These are phyloP conservation scores for Phanerotoma sp. DNA, from an alignment of 2,888 invertebrate species.

Conservation along the genomic window DNA sequence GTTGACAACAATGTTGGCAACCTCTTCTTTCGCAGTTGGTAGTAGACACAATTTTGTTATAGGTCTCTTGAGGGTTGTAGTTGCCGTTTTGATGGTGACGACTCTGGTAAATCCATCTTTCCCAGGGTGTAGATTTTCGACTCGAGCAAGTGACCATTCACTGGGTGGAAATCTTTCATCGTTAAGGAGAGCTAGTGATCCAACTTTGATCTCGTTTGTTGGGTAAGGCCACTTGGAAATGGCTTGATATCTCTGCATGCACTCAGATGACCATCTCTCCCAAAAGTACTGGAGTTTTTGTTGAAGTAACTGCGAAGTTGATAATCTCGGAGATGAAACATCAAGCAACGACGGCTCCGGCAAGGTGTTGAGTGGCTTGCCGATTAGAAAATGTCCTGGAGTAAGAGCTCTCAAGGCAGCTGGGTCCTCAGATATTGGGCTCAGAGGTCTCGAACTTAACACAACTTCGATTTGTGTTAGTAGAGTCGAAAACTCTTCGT, in stretches of 20 bases:
- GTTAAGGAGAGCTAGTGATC: conserved; percentile 20
- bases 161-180: conserved; percentile 29
- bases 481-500: conserved; percentile 39
- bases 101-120: conserved; percentile 31
- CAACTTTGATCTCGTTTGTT: neutral
- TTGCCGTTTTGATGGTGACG: conserved; percentile 29
- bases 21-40: neutral
- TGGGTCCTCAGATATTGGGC: conserved; percentile 32
- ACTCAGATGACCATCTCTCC: conserved; percentile 13
- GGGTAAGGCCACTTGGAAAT: conserved; percentile 17
- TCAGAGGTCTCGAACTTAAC: conserved; percentile 39
- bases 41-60: conserved; percentile 25
- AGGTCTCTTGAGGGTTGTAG: conserved; percentile 23
- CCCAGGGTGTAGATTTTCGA: conserved; percentile 30
- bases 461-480: conserved; percentile 37
- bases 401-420: conserved; percentile 25
- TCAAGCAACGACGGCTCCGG: no score
- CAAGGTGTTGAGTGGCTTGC: neutral
- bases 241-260: conserved; percentile 2
- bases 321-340: neutral
- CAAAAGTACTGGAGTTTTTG: conserved; percentile 18
- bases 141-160: conserved; percentile 33
- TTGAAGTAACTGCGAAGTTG: conserved; percentile 4
- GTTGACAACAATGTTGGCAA: no score
- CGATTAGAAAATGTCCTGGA: neutral